Evolutionary conservation across 2,797 vertebrate genomes (phyloP), one percentile per base, ranked within the genome.

Genomic region (Margarornis squamiger): DNA sequence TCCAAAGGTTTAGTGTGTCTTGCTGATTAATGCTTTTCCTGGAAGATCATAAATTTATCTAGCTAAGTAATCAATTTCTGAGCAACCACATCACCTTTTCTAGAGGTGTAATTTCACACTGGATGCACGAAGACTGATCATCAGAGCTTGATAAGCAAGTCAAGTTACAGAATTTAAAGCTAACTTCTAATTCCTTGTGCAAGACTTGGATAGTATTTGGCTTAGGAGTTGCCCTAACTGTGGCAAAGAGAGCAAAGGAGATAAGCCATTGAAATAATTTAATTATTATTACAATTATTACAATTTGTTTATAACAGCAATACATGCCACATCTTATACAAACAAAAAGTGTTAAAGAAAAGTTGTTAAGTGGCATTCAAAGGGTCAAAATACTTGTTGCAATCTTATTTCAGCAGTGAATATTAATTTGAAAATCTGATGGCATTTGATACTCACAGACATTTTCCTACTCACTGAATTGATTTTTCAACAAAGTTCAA

Each of bases 81-180:
- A 82, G 34, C 59, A 82, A 22, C 20, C 52, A 5, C 10, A 55
- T 90, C 38, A 66, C 29, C 16, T 80, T 82, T 72, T 88, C 30
- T 38, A 90, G 46, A 75, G 18, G 16, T 16, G 26, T 9, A 63
- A 54, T 77, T 86, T 83, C 36, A 62, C 29, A 43, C 8, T 75
- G 51, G n/a, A 38, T 74, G 17, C 8, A 29, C 30, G 19, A 36
- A 46, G 15, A 30, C 29, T 63, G 52, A 43, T 61, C 4, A 38
- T 10, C 2, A 4, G 39, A 29, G 11, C 20, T 74, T 0, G 1
- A 43, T 49, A 80, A 67, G 20, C 4, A n/a, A 70, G 36, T n/a
- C 26, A 84, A 81, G 36, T 43, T 38, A 30, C 14, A 45, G 36
- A 38, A 29, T 43, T 92, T 46, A 83, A 65, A 80, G 22, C 10